phyloP scores from a whole-genome alignment of 2,888 invertebrate genomes.

The Stenoptilia bipunctidactyla region DNA sequence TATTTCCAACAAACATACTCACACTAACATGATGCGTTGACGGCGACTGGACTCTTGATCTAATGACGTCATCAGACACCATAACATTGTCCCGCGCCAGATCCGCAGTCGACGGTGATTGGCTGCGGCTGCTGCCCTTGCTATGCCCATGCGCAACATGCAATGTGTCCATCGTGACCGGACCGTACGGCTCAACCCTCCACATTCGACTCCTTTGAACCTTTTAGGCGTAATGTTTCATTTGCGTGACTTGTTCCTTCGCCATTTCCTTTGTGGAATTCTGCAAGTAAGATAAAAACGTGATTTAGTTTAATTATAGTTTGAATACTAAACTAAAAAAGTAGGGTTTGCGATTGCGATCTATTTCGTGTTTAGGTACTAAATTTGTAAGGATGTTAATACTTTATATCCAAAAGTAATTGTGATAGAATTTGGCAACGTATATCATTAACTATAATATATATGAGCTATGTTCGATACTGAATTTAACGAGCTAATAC shows the following conservation, averaged over 20 bases:
- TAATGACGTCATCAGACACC: slow-evolving; percentile 55
- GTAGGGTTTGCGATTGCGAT: no score
- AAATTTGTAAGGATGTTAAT: no score
- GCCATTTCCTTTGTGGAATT: slow-evolving; percentile 2
- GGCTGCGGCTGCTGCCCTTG: slow-evolving; percentile 74
- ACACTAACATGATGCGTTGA: slow-evolving; percentile 22
- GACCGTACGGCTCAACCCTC: slow-evolving; percentile 14
- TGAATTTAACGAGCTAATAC: no score
- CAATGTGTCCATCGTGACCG: slow-evolving; percentile 47
- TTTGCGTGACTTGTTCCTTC: not conserved
- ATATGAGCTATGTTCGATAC: no score
- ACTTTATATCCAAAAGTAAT: no score
- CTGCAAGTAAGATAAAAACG: no score
- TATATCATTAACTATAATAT: no score
- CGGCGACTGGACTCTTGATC: slow-evolving; percentile 58
- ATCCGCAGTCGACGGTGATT: slow-evolving; percentile 69
- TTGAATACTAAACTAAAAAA: no score
- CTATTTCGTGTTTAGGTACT: no score
- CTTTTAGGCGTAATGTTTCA: no score
- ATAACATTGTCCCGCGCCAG: slow-evolving; percentile 51
- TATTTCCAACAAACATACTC: slow-evolving; percentile 1
- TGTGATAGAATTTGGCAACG: no score
- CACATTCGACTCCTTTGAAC: not conserved
- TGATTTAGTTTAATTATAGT: no score
- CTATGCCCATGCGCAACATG: slow-evolving; percentile 62